Conservation (phyloP, 2,888 invertebrate genomes). For the Lordiphosa andalusiaca region DNA sequence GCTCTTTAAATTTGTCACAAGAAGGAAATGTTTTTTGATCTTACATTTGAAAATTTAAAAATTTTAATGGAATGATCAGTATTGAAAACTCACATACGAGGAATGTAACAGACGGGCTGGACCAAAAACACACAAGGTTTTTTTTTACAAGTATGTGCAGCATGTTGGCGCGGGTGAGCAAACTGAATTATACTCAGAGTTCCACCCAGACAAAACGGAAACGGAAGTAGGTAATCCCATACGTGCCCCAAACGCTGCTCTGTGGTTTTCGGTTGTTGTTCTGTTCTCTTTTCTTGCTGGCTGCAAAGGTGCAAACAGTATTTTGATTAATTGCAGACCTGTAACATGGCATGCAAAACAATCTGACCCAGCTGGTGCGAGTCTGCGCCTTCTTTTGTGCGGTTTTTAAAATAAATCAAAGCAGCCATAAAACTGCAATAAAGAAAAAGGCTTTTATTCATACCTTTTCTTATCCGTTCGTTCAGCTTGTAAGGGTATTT, state of each 20-base stretch:
- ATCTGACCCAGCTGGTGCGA: constrained; percentile 18
- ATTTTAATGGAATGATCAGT: no score
- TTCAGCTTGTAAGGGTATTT: constrained; percentile 6
- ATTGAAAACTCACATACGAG: no score
- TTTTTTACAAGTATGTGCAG: no score
- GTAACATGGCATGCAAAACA: constrained; percentile 33
- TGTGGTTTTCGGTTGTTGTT: background rate
- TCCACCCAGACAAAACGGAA: constrained; percentile 43
- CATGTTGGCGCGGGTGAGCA: constrained; percentile 35
- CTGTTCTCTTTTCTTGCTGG: no score
- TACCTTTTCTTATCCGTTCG: background rate
- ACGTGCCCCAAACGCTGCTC: constrained; percentile 35
- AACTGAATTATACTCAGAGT: constrained; percentile 34
- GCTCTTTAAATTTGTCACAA: no score
- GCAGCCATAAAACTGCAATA: constrained; percentile 64
- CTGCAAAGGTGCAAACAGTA: constrained; percentile 57
- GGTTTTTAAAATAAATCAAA: constrained; percentile 50
- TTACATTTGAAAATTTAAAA: no score
- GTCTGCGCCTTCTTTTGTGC: constrained; percentile 41
- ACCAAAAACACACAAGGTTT: no score
- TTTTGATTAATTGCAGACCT: constrained; percentile 66
- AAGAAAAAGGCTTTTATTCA: constrained; percentile 41
- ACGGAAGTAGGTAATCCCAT: constrained; percentile 67
- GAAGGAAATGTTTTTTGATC: no score
- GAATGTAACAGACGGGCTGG: no score